These are phyloP conservation scores for Paramormyrops kingsleyae DNA, from an alignment of 2,113 vertebrate genomes.

Conservation along the genomic window DNA sequence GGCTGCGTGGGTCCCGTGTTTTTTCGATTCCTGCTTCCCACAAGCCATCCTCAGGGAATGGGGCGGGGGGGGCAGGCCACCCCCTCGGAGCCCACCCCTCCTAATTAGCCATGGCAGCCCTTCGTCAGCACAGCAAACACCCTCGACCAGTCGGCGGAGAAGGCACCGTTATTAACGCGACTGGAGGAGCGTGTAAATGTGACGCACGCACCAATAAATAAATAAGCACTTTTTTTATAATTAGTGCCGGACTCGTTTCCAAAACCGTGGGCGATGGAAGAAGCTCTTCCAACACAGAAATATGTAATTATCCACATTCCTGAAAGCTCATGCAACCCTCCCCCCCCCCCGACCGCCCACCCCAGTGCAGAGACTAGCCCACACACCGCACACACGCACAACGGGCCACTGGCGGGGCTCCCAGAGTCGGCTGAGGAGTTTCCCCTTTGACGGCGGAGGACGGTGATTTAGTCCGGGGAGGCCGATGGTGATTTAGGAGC, in stretches of 20 bases:
- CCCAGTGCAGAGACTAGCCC: not conserved
- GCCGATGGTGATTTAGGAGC: constrained; percentile 5
- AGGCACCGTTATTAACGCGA: not conserved
- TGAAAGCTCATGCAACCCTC: not conserved
- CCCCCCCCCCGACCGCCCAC: not conserved
- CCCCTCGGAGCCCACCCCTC: not conserved
- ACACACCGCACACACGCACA: not conserved
- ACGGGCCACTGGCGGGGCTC: not conserved
- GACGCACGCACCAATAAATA: not conserved
- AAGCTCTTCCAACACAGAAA: not conserved
- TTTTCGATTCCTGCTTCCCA: not conserved
- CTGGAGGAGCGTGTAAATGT: not conserved
- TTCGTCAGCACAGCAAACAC: not conserved
- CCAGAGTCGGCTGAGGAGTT: not conserved
- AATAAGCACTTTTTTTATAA: not conserved
- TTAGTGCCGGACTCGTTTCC: not conserved
- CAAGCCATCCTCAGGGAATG: not conserved
- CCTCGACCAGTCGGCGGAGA: not conserved
- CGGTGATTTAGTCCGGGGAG: not conserved
- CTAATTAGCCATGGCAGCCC: not conserved
- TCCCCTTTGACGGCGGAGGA: not conserved
- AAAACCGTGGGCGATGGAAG: not conserved
- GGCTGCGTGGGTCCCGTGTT: not conserved
- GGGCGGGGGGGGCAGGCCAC: not conserved
- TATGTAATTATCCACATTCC: constrained; percentile 22